Evolutionary conservation across 2,113 vertebrate genomes (phyloP), one percentile per base, ranked within the genome.

Genomic region (Xiphophorus hellerii): DNA sequence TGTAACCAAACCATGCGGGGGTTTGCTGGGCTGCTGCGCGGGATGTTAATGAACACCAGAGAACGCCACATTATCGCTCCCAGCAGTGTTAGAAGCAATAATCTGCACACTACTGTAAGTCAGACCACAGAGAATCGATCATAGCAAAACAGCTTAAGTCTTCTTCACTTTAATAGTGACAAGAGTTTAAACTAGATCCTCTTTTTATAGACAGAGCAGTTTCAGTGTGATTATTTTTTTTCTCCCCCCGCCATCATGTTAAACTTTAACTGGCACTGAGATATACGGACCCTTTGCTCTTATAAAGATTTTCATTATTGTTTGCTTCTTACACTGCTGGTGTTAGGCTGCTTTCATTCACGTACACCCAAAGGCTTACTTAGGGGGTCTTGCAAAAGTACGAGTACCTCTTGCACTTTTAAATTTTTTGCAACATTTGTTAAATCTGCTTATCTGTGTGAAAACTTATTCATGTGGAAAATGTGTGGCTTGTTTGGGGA

Each of bases 41-140:
- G 84, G 82, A 87, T 87, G 87, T 86, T 89, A 91, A 89, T 91
- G 87, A 84, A 86, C 86, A 85, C 75, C 71, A 81, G 54, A 84
- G 74, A 88, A 85, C 54, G 82, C 78, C 80, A 74, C 69, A 84
- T 90, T 89, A 91, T 91, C 88, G 89, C 84, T 91, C 81, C 81
- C 84, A 72, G 84, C 83, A 87, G 84, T 88, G 87, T 89, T 63
- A 65, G 62, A 82, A 76, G 85, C 86, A 90, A 89, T 86, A 90
- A 90, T 91, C 85, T 89, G 88, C 75, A 78, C 62, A 58, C 81
- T 2, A 78, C 64, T 78, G 54, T 72, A 79, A 85, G 76, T 80
- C 85, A 69, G 33, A 75, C 87, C 80, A 72, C 83, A 68, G 82
- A 86, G 75, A 76, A 83, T 65, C 73, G 77, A 86, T 80, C 80